These are phyloP conservation scores for Micrasema longulum DNA, from an alignment of 1,140 invertebrate genomes.

Conservation along the genomic window DNA sequence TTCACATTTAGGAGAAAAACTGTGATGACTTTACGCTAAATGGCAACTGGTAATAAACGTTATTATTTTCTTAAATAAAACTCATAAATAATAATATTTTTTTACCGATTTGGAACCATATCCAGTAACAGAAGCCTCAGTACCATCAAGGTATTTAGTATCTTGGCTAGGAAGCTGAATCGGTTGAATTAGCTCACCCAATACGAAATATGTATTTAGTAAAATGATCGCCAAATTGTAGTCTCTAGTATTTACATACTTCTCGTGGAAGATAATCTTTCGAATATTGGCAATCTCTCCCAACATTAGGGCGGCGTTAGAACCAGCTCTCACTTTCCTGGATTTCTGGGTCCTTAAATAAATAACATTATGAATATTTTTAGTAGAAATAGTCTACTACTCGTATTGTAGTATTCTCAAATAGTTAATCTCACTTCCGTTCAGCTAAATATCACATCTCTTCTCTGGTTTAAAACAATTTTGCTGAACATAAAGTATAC, in stretches of 20 bases:
- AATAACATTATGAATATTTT: too few relatives aligned
- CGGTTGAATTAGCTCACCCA: background rate
- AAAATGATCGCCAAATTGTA: background rate
- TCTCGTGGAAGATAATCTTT: background rate
- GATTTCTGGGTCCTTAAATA: background rate
- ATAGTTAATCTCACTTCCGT: too few relatives aligned
- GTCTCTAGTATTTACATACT: background rate
- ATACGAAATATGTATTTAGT: background rate
- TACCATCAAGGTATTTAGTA: background rate
- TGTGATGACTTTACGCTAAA: too few relatives aligned
- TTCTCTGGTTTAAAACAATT: too few relatives aligned
- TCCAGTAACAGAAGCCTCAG: background rate
- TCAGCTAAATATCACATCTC: too few relatives aligned
- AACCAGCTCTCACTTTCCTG: constrained; percentile 3
- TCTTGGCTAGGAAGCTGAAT: background rate
- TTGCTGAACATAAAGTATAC: too few relatives aligned
- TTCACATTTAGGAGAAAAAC: too few relatives aligned
- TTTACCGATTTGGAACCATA: constrained; percentile 17
- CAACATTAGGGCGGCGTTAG: background rate
- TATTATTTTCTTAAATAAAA: too few relatives aligned
- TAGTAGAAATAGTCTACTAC: too few relatives aligned
- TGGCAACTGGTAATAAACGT: too few relatives aligned
- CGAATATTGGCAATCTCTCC: background rate
- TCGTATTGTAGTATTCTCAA: too few relatives aligned
- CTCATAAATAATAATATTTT: background rate